These are phyloP conservation scores for Crax fasciolata DNA, from an alignment of 2,797 vertebrate genomes.

Conservation along the genomic window DNA sequence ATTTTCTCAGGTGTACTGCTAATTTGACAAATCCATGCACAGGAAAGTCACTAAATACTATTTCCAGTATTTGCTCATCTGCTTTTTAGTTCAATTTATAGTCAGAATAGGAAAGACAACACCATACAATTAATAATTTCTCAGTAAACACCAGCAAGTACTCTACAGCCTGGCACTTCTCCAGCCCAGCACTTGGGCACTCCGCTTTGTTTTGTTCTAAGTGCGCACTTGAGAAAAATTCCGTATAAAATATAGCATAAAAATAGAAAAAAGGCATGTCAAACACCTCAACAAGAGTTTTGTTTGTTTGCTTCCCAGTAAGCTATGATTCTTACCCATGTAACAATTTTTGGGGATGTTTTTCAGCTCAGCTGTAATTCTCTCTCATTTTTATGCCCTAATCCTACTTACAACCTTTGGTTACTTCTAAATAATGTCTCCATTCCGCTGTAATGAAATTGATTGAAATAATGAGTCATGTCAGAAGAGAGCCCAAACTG, in stretches of 20 bases:
- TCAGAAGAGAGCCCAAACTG: background rate
- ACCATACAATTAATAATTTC: background rate
- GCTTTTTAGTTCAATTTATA: background rate
- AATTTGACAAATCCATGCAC: background rate
- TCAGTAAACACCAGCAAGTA: background rate
- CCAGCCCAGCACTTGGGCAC: background rate
- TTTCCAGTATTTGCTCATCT: background rate
- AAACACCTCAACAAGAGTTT: background rate
- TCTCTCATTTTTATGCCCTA: background rate
- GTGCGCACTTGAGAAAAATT: background rate
- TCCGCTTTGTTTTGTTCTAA: background rate
- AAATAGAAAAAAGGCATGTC: background rate
- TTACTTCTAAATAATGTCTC: background rate
- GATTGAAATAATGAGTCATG: conserved; percentile 18
- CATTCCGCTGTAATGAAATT: background rate
- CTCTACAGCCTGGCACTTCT: background rate
- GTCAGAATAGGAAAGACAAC: background rate
- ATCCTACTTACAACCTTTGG: background rate
- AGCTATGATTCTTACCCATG: background rate
- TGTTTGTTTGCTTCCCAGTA: background rate
- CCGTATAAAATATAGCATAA: background rate
- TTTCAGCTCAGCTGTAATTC: background rate
- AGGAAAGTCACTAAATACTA: background rate
- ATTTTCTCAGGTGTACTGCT: background rate
- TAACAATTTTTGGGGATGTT: background rate